Evolutionary conservation across 2,797 vertebrate genomes (phyloP), one percentile per base, ranked within the genome.

Genomic region (Parambassis ranga): DNA sequence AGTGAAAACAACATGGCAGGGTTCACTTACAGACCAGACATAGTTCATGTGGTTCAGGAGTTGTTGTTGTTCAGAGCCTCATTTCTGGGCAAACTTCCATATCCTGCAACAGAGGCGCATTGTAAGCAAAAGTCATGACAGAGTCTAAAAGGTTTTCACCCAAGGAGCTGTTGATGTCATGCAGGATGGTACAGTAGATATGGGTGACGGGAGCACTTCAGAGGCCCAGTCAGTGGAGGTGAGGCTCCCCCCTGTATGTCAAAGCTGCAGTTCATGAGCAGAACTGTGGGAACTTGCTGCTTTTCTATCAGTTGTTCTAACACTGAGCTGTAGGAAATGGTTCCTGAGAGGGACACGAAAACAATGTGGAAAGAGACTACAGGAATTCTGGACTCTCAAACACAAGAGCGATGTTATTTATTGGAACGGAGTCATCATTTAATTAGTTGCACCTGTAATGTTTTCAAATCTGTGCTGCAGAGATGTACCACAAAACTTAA

Each of bases 71-170:
- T 47, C 24, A 46, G 35, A 48, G 31, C 67, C 53, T 4, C 11
- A 36, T 70, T 22, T 64, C 19, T 44, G 23, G 52, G 58, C 42
- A 43, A 2, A 1, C 16, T 16, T 62, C 41, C 56, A 52, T 26
- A 14, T 32, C n/a, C 10, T 22, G 37, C 30, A 60, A 62, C 33
- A 59, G 42, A 63, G 28, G 10, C n/a, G 3, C 39, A 26, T 46
- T 75, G 53, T 50, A 24, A 37, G 13, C 20, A 52, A 46, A 60
- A 33, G 26, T 43, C 56, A 58, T 51, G 69, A 50, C 46, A 30
- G 43, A 55, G 51, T 63, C 19, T 22, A 35, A 41, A 26, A 43
- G 36, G 14, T 23, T 65, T 66, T 56, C 26, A 53, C 49, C 30
- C 23, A 14, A 31, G 31, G 37, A 61, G 47, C 53, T 48, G 33